phyloP scores from a whole-genome alignment of 2,888 invertebrate species.

The Pollenia labialis region DNA sequence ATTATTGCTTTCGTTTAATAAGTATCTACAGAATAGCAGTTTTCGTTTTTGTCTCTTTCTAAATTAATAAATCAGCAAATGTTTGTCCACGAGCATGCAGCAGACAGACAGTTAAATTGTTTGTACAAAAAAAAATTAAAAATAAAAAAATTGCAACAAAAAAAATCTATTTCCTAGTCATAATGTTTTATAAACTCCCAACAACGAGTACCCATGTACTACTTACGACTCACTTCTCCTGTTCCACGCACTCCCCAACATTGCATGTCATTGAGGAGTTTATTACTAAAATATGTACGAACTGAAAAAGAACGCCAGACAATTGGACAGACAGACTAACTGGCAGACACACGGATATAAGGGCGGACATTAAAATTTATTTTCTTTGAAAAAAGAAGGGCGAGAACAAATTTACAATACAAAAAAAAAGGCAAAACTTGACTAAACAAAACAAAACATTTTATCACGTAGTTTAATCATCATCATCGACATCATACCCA shows the following conservation, averaged over 20 bases:
- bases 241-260: constrained; percentile 39
- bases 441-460: constrained; percentile 21
- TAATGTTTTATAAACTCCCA: constrained; percentile 44
- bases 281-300: constrained; percentile 47
- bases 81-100: constrained; percentile 50
- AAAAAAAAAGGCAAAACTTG: neutral
- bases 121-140: constrained; percentile 40
- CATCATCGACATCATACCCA: constrained; percentile 1
- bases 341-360: constrained; percentile 64
- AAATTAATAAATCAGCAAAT: constrained; percentile 56
- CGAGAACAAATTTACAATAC: constrained; percentile 24
- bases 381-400: constrained; percentile 59
- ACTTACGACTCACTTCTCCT: neutral
- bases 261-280: constrained; percentile 68
- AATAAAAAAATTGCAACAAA: neutral
- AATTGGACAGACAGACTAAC: constrained; percentile 39
- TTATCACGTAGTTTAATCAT: constrained; percentile 58
- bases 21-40: constrained; percentile 1
- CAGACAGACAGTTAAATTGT: constrained; percentile 59
- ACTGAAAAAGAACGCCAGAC: constrained; percentile 13
- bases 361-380: constrained; percentile 68
- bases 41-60: neutral
- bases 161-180: constrained; percentile 45
- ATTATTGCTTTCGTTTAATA: constrained; percentile 18
- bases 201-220: constrained; percentile 26